Evolutionary conservation across 2,797 vertebrate species (phyloP).

Genomic region (Pseudochromis fuscus): DNA sequence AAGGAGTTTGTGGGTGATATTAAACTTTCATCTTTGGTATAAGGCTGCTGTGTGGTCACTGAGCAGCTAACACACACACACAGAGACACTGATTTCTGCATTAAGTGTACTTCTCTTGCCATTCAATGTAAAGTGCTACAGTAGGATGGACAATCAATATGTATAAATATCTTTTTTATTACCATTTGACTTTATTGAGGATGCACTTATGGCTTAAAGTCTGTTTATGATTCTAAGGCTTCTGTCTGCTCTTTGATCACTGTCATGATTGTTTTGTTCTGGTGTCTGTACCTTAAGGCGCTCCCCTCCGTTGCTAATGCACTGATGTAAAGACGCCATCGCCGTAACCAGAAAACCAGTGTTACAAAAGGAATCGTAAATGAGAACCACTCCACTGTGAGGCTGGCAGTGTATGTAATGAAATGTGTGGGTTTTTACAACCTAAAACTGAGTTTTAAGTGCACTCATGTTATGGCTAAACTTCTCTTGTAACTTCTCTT

Average conservation of each 20-base stretch:
- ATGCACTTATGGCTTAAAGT: not conserved
- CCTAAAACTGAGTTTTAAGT: no score
- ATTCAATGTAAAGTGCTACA: not conserved
- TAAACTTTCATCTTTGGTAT: constrained; percentile 50
- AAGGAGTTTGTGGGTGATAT: constrained; percentile 61
- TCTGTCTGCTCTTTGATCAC: not conserved
- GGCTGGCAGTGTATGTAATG: no score
- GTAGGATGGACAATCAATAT: not conserved
- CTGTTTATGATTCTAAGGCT: not conserved
- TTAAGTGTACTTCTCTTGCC: not conserved
- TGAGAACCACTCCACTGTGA: no score
- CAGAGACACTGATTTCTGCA: not conserved
- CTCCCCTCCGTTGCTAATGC: no score
- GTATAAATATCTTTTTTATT: constrained; percentile 6
- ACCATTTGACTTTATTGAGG: not conserved
- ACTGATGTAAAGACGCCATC: no score
- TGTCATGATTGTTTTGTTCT: not conserved
- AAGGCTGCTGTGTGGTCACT: constrained; percentile 70
- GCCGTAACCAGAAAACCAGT: no score
- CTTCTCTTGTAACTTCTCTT: no score
- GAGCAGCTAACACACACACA: constrained; percentile 18
- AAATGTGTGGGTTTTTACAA: no score
- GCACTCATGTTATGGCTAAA: no score
- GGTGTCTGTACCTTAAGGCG: no score
- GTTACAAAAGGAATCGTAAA: no score